Percentiles rank a stretch among this genome's conserved stretches.
Evolutionary conservation across 35 echinoderm and acorn worm species (phyloP).

Genomic region (Lytechinus variegatus): DNA sequence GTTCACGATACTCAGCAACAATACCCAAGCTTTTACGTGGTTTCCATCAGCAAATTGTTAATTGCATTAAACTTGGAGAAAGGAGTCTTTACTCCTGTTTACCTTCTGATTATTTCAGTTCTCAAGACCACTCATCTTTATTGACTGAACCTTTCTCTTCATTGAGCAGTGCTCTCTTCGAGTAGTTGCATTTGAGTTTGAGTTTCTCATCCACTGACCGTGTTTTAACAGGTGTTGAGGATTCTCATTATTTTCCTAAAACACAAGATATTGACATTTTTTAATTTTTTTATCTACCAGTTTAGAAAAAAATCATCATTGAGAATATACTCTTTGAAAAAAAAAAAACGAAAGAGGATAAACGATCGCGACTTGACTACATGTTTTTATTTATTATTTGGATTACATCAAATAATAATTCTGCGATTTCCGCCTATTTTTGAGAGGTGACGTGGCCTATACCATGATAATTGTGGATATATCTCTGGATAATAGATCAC

Average conservation of each 20-base stretch:
- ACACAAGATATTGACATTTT: background rate
- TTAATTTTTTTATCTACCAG: background rate
- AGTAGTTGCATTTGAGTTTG: background rate
- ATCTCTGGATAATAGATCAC: no score
- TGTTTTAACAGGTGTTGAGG: background rate
- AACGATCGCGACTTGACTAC: no score
- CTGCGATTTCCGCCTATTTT: no score
- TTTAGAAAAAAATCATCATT: no score
- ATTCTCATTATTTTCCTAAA: no score
- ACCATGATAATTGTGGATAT: no score
- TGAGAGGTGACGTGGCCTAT: no score
- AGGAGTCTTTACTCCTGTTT: background rate
- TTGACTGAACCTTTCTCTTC: background rate
- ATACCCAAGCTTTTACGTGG: background rate
- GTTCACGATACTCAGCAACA: background rate
- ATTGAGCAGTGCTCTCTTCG: background rate
- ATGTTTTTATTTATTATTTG: no score
- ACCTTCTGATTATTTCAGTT: background rate
- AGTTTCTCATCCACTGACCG: background rate
- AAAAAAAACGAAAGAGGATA: no score
- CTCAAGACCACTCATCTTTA: background rate
- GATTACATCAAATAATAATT: no score
- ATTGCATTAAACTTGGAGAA: background rate
- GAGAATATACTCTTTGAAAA: no score
- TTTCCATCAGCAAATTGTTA: background rate